Evolutionary conservation across 2,888 invertebrate species (phyloP).

Genomic region (Gastracanthus pulcherrimus): DNA sequence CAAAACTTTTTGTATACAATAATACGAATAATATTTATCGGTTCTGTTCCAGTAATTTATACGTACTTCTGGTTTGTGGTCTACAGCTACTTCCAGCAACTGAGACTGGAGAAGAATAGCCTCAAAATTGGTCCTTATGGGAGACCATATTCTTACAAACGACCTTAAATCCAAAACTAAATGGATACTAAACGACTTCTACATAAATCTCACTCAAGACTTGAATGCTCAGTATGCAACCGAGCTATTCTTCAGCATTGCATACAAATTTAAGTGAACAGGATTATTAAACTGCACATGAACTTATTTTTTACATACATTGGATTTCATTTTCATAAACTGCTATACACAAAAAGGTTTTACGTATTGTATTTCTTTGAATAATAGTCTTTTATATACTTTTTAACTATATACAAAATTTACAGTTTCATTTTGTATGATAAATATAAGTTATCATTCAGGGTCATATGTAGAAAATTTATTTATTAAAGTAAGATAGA

Average conservation of each 20-base stretch:
- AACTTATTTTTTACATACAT: not conserved
- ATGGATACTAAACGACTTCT: not conserved
- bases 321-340: not conserved
- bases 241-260: not conserved
- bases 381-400: too few species aligned
- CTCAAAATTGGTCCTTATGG: conserved; percentile 73
- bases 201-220: conserved; percentile 15
- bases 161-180: conserved; percentile 65
- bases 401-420: too few species aligned
- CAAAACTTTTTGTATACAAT: not conserved
- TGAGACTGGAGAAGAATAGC: conserved; percentile 77
- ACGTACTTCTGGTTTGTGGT: conserved; percentile 91
- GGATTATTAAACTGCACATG: not conserved
- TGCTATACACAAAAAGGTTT: not conserved
- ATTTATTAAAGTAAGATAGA: not conserved
- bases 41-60: conserved; percentile 83
- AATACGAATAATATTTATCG: not conserved
- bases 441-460: not conserved
- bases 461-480: not conserved
- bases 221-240: not conserved
- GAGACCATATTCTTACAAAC: conserved; percentile 73
- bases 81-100: conserved; percentile 88
- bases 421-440: too few species aligned
- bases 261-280: too few species aligned
- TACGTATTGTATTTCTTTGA: too few species aligned